Percentiles rank a stretch among this genome's conserved stretches.
Evolutionary conservation across 2,888 invertebrate species (phyloP).

Genomic region (Pandemis heparana): DNA sequence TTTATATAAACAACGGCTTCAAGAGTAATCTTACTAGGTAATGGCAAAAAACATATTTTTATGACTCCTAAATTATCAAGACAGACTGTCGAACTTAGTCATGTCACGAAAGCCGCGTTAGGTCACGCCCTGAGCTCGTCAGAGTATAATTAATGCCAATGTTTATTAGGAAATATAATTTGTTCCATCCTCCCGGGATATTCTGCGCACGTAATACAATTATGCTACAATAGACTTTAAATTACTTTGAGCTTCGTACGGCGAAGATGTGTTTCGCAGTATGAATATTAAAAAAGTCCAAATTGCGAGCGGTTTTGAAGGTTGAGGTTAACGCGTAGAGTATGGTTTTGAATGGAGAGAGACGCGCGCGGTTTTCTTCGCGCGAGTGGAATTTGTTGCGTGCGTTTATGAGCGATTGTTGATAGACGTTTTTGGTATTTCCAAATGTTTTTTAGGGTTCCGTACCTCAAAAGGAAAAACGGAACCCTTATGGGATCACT

Average conservation of each 20-base stretch:
- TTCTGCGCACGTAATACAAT: constrained; percentile 69
- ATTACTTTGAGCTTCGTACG: constrained; percentile 58
- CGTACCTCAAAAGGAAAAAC: too few species aligned
- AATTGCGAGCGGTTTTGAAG: neutral
- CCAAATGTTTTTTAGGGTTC: too few species aligned
- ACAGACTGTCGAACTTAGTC: constrained; percentile 22
- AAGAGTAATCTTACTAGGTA: neutral
- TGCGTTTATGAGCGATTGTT: constrained; percentile 1
- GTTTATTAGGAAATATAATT: constrained; percentile 68
- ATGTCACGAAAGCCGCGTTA: constrained; percentile 45
- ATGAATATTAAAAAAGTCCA: constrained; percentile 67
- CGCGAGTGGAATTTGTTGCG: constrained; percentile 15
- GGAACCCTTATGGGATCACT: too few species aligned
- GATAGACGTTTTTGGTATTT: constrained; percentile 16
- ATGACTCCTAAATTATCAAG: neutral
- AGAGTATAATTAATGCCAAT: constrained; percentile 54
- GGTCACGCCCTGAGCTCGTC: constrained; percentile 40
- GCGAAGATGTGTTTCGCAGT: constrained; percentile 62
- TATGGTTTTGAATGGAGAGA: neutral
- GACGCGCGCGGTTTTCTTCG: neutral
- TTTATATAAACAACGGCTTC: too few species aligned
- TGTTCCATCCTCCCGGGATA: constrained; percentile 51
- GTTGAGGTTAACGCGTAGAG: neutral
- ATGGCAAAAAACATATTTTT: neutral
- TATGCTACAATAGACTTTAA: constrained; percentile 70